Base-by-base conservation (phyloP, 2,113 vertebrate species). In the Sceloporus tristichus region DNA sequence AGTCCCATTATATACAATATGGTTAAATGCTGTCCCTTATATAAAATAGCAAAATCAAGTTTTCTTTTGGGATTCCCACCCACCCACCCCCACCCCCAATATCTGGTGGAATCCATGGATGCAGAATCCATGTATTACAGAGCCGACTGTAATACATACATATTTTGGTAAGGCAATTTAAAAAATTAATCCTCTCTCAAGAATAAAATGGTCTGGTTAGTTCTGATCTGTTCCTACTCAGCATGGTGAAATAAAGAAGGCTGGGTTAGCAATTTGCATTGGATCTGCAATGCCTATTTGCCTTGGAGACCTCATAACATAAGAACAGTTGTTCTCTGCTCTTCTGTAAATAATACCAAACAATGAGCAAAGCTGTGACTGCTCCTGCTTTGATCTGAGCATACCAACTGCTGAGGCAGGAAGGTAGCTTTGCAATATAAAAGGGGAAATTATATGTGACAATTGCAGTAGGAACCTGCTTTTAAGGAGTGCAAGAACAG, bases 291-390 rank as follows among this genome's bases (percentile, higher is more conserved):
- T 81, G 85, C 88, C 73, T 90, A 38, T 94, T 94, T 92, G 66
- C 88, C 88, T 88, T 92, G 85, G 73, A 92, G 70, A 68, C 18
- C 18, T 94, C 73, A 1, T 86, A 90, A 85, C 91, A 89, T 91
- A 78, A 92, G 87, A 92, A 92, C 91, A 93, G 93, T 90, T 92
- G 59, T 89, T 92, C 87, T 91, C 80, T 92, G 86, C 34, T 81
- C n/a, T 92, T 90, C 90, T 90, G 77, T 86, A 94, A 92, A 92
- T 90, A 93, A 92, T 10, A 3, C 77, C 90, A 90, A 91, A 94
- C 89, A 94, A 89, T 82, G 85, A 78, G 74, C 91, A 87, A 62
- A 92, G 78, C 87, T 88, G 25, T 92, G 82, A 73, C 84, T 84
- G 86, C 74, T 87, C 59, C 82, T 88, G 79, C 27, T 62, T 92